Conservation (phyloP, 2,113 vertebrate genomes). For the Elephas maximus region DNA sequence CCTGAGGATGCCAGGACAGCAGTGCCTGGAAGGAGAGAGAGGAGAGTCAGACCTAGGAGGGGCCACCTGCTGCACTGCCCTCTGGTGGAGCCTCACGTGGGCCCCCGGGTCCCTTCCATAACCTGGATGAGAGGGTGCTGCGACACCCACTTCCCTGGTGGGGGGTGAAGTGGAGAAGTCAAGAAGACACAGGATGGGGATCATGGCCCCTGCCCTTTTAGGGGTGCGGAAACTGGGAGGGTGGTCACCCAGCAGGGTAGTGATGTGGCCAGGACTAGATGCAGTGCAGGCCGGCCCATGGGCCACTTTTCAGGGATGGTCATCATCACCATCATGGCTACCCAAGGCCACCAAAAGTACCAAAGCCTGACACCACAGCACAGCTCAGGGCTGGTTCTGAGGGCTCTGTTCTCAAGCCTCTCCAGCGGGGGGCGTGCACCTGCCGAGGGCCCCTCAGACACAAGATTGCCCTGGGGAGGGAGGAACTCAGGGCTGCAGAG, state of each 20-base stretch:
- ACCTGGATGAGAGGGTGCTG: background rate
- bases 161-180: background rate
- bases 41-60: background rate
- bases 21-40: slow-evolving; percentile 82
- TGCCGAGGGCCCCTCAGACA: background rate
- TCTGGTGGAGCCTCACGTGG: background rate
- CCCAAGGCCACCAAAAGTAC: background rate
- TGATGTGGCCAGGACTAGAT: background rate
- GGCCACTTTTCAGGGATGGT: background rate
- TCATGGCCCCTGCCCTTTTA: background rate
- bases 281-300: background rate
- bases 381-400: background rate
- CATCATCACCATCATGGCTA: background rate
- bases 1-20: slow-evolving; percentile 86
- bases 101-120: background rate
- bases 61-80: background rate
- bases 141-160: background rate
- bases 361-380: background rate
- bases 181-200: too few species aligned
- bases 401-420: background rate
- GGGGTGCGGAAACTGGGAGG: too few species aligned
- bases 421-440: background rate
- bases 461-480: background rate
- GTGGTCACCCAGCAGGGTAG: too few species aligned
- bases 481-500: background rate